These are phyloP conservation scores for Polyodon spathula DNA, from an alignment of 2,113 vertebrate genomes.

Conservation along the genomic window DNA sequence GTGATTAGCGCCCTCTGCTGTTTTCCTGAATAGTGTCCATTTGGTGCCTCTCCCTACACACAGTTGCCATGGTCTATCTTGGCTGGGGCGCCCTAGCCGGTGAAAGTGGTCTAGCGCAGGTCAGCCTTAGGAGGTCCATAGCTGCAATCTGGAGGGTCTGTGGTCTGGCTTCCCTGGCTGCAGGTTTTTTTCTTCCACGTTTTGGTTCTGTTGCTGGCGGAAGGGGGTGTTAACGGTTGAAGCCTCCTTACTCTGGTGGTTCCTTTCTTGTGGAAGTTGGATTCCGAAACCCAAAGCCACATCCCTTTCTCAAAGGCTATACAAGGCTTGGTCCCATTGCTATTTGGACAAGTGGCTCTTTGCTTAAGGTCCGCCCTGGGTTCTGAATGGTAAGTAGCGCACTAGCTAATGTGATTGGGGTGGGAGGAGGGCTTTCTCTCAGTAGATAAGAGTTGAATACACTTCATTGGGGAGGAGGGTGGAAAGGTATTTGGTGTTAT, in stretches of 20 bases:
- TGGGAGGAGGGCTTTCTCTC: too few relatives aligned
- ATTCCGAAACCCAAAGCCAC: slow-evolving; percentile 58
- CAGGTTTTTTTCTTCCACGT: slow-evolving; percentile 58
- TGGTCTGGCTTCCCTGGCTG: slow-evolving; percentile 71
- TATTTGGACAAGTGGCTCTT: too few relatives aligned
- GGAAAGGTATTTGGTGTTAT: too few relatives aligned
- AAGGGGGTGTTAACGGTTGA: slow-evolving; percentile 54
- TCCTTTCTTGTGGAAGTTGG: slow-evolving; percentile 70
- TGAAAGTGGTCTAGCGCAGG: too few relatives aligned
- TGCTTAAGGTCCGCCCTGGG: too few relatives aligned
- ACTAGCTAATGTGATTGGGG: too few relatives aligned
- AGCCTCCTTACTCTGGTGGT: slow-evolving; percentile 59
- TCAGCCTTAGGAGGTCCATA: slow-evolving; percentile 83
- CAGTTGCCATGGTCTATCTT: slow-evolving; percentile 87
- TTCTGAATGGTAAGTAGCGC: too few relatives aligned
- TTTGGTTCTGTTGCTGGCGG: slow-evolving; percentile 68
- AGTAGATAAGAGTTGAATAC: too few relatives aligned
- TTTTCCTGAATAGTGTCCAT: slow-evolving; percentile 85
- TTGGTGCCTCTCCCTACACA: slow-evolving; percentile 87
- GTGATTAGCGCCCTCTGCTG: too few relatives aligned
- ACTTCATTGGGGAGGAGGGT: too few relatives aligned
- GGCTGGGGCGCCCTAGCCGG: slow-evolving; percentile 71
- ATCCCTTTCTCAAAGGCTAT: too few relatives aligned
- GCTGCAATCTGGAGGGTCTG: slow-evolving; percentile 68
- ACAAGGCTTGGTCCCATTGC: too few relatives aligned